These are phyloP conservation scores for Avahi laniger DNA, from an alignment of 2,797 vertebrate genomes.

Conservation along the genomic window DNA sequence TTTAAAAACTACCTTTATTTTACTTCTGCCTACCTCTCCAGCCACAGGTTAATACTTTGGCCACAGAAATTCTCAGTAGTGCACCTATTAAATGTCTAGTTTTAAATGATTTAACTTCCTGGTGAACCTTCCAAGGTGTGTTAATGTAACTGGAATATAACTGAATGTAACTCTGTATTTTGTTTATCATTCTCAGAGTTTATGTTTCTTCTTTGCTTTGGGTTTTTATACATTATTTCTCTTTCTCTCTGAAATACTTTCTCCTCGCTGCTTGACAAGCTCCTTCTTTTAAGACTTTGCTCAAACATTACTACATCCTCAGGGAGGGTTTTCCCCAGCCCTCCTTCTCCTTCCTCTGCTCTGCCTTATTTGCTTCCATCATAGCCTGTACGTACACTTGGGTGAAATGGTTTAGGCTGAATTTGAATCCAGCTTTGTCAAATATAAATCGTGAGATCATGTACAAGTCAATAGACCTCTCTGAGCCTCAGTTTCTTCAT, in stretches of 20 bases:
- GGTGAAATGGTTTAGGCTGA: background rate
- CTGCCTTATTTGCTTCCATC: background rate
- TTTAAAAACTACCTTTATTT: background rate
- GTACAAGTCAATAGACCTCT: constrained; percentile 1
- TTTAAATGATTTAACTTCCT: constrained; percentile 31
- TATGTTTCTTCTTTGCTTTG: constrained; percentile 11
- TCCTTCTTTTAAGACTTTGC: background rate
- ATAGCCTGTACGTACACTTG: background rate
- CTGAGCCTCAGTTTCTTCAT: background rate
- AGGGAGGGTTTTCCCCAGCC: background rate
- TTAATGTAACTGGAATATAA: background rate
- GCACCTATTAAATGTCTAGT: background rate
- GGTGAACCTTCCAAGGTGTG: background rate
- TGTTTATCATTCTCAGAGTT: background rate
- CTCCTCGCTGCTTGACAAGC: background rate
- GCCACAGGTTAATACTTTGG: background rate
- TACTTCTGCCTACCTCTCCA: background rate
- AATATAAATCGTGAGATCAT: background rate
- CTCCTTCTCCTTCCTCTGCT: background rate
- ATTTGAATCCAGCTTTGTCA: constrained; percentile 15
- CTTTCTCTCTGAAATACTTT: constrained; percentile 23
- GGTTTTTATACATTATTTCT: background rate
- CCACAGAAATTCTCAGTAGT: background rate
- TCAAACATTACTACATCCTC: background rate
- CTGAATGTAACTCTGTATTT: background rate